Evolutionary conservation across 2,888 invertebrate species (phyloP).

Genomic region (Girardia tigrina): DNA sequence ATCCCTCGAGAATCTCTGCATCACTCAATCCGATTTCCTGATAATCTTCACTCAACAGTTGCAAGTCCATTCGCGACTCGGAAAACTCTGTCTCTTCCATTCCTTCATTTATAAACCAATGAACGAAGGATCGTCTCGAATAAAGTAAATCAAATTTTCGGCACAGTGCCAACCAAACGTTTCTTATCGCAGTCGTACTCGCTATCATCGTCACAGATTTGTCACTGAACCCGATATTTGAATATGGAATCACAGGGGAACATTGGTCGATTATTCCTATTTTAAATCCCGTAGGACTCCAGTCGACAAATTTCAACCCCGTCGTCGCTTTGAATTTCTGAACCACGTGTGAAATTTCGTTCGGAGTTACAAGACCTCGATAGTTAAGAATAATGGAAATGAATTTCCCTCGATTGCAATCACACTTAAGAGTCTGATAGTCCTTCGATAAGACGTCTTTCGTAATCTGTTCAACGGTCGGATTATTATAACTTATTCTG

Average conservation of each 20-base stretch:
- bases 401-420: constrained; percentile 15
- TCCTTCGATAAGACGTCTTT: constrained; percentile 21
- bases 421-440: constrained; percentile 23
- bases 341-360: not conserved
- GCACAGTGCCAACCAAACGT: constrained; percentile 43
- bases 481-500: constrained; percentile 21
- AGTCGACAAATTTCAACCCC: constrained; percentile 40
- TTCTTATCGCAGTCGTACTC: constrained; percentile 50
- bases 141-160: constrained; percentile 39
- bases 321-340: constrained; percentile 40
- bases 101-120: constrained; percentile 40
- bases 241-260: constrained; percentile 67
- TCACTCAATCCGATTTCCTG: constrained; percentile 34
- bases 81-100: constrained; percentile 31
- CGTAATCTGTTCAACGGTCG: constrained; percentile 25
- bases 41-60: constrained; percentile 38
- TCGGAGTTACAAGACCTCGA: constrained; percentile 25
- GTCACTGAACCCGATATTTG: constrained; percentile 59
- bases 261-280: constrained; percentile 67
- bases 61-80: constrained; percentile 38
- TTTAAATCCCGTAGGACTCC: constrained; percentile 56
- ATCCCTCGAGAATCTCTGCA: not conserved
- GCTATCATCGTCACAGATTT: constrained; percentile 48
- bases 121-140: constrained; percentile 39
- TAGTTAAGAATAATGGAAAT: constrained; percentile 24